Percentiles rank a stretch among this genome's conserved stretches.
These are phyloP conservation scores for Eristalis arbustorum DNA, from an alignment of 2,888 invertebrate genomes.

Conservation along the genomic window DNA sequence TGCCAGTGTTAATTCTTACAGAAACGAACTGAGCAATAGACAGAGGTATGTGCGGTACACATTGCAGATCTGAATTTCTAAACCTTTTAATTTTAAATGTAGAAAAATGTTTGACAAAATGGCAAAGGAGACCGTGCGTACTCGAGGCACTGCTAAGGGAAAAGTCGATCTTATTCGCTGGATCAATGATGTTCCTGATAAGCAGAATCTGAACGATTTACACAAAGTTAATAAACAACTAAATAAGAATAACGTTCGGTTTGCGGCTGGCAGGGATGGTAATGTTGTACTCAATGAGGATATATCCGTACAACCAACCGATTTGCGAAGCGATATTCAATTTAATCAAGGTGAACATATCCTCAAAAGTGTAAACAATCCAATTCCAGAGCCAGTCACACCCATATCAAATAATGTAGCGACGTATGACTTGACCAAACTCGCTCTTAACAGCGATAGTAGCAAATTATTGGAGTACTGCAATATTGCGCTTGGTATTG, in stretches of 20 bases:
- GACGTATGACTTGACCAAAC: background rate
- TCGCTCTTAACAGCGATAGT: conserved; percentile 9
- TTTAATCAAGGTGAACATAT: conserved; percentile 74
- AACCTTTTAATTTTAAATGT: background rate
- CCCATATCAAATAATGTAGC: conserved; percentile 17
- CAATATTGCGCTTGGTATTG: background rate
- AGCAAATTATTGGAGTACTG: conserved; percentile 8
- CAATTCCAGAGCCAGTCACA: conserved; percentile 72
- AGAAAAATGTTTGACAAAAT: conserved; percentile 77
- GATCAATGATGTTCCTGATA: conserved; percentile 76
- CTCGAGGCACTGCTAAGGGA: conserved; percentile 73
- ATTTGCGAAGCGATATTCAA: conserved; percentile 75
- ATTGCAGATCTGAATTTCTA: background rate
- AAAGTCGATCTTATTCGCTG: conserved; percentile 77
- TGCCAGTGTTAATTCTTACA: conserved; percentile 72
- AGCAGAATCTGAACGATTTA: conserved; percentile 77
- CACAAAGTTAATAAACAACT: conserved; percentile 74
- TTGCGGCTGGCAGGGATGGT: conserved; percentile 74
- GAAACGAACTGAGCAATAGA: conserved; percentile 74
- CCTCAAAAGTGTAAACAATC: conserved; percentile 72
- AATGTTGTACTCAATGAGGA: conserved; percentile 76
- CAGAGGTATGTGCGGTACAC: conserved; percentile 73
- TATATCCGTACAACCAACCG: conserved; percentile 72
- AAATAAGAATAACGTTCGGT: conserved; percentile 73
- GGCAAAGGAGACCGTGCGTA: conserved; percentile 75